A percentile compares a stretch with the other conserved stretches of the same genome.
Evolutionary conservation across 2,888 invertebrate genomes (phyloP).

Genomic region (Drosophila limbata): DNA sequence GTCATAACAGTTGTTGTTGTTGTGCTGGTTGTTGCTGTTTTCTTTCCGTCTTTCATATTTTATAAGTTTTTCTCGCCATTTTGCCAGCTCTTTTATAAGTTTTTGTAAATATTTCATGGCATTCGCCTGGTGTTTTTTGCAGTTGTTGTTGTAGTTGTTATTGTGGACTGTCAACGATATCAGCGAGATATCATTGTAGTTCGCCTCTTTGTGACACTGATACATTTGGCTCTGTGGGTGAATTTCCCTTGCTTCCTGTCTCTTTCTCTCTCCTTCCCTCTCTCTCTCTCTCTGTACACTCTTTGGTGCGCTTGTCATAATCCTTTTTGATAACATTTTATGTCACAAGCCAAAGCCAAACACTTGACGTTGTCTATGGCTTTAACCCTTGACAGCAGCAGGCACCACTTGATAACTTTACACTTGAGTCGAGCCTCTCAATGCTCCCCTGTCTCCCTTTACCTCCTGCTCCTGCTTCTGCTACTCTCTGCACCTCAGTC

Average conservation of each 20-base stretch:
- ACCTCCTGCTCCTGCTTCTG: background rate
- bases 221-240: constrained; percentile 47
- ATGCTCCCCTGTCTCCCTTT: background rate
- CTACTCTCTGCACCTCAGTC: background rate
- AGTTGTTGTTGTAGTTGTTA: constrained; percentile 18
- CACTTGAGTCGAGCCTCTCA: constrained; percentile 63
- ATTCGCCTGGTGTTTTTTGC: constrained; percentile 14
- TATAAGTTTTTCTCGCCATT: constrained; percentile 34
- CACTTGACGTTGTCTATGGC: constrained; percentile 75
- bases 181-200: constrained; percentile 48
- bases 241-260: background rate
- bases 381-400: constrained; percentile 72
- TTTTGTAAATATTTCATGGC: constrained; percentile 50
- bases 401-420: constrained; percentile 76
- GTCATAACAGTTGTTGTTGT: constrained; percentile 14
- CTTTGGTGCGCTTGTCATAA: constrained; percentile 69
- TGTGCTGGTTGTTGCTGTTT: background rate
- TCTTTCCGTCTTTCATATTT: constrained; percentile 11
- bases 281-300: constrained; percentile 1
- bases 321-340: constrained; percentile 80
- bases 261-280: constrained; percentile 5
- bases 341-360: constrained; percentile 77
- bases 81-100: constrained; percentile 31
- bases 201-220: constrained; percentile 66
- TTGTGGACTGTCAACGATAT: constrained; percentile 52